Evolutionary conservation across 1,140 invertebrate species (phyloP), one percentile per base, ranked within the genome.

Genomic region (Aphaenogaster ashmeadi): DNA sequence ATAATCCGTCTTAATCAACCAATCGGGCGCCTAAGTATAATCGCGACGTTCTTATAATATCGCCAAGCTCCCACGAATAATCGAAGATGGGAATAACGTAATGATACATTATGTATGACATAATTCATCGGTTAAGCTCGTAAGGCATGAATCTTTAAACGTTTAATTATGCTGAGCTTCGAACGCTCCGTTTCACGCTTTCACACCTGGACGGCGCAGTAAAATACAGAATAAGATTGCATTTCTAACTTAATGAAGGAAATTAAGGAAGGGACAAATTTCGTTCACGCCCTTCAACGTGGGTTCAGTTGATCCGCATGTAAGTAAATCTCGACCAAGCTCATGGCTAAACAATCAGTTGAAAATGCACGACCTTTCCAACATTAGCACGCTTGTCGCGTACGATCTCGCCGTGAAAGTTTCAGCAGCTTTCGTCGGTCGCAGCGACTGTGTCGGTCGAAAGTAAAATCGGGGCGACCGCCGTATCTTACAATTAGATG

Each of bases 391-490:
- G 62, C 47, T 6, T 15, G 33, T 18, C 47, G 78, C 62, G 62
- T 50, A 80, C 44, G 6, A 80, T 72, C 4, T 2, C 13, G 11
- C 33, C 52, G 89, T 85, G 89, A 89, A 90, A 90, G 89, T 89
- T 72, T 52, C 33, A 33, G 50, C 21, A 27, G 41, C 75, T 89
- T 89, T 89, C 88, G 52, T 89, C 67, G 27, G 38, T 66, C 58
- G n/a, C 15, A 21, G 33, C 9, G 64, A 72, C 33, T 33, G 54
- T 77, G 33, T 58, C 86, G 44, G 56, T 87, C 88, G 89, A 90
- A 89, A 90, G 88, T 90, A 90, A 90, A 89, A 89, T 86, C 52
- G 33, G 81, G 27, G 78, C 71, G 72, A 21, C 56, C 33, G 47
- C 47, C 58, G 50, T 56, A 66, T 78, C 64, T 56, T 56, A 27